Evolutionary conservation across 2,797 vertebrate genomes (phyloP).

Genomic region (Vipera latastei): DNA sequence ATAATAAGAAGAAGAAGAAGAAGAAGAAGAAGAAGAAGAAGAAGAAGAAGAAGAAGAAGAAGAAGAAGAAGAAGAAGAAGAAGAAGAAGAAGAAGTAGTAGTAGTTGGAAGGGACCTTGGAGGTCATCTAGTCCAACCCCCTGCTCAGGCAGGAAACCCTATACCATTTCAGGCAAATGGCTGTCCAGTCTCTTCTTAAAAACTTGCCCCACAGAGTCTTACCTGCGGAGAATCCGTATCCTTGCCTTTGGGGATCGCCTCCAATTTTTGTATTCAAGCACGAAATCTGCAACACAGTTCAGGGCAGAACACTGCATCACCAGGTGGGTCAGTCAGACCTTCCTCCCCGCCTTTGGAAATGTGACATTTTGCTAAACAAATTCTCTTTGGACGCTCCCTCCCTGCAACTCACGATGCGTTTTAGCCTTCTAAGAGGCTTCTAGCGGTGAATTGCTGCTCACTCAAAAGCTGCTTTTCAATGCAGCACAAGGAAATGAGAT

Average conservation of each 20-base stretch:
- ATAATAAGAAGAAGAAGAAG: too few relatives aligned
- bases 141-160: too few relatives aligned
- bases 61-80: too few relatives aligned
- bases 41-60: too few relatives aligned
- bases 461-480: accelerated
- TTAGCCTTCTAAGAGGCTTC: accelerated
- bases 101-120: too few relatives aligned
- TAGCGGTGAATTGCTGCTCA: background rate
- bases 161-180: too few relatives aligned
- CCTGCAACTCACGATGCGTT: accelerated
- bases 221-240: background rate
- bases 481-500: background rate
- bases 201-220: background rate
- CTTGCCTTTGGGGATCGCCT: background rate
- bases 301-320: slow-evolving; percentile 11
- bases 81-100: too few relatives aligned
- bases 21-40: too few relatives aligned
- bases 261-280: background rate
- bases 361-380: slow-evolving; percentile 63
- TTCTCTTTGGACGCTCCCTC: background rate
- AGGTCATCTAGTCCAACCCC: too few relatives aligned
- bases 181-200: too few relatives aligned
- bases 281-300: background rate
- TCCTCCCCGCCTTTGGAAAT: accelerated
- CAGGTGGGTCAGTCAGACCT: background rate